A percentile compares a stretch with the other conserved stretches of the same genome.
Conservation (phyloP, 2,113 vertebrate species). For the Struthio camelus region DNA sequence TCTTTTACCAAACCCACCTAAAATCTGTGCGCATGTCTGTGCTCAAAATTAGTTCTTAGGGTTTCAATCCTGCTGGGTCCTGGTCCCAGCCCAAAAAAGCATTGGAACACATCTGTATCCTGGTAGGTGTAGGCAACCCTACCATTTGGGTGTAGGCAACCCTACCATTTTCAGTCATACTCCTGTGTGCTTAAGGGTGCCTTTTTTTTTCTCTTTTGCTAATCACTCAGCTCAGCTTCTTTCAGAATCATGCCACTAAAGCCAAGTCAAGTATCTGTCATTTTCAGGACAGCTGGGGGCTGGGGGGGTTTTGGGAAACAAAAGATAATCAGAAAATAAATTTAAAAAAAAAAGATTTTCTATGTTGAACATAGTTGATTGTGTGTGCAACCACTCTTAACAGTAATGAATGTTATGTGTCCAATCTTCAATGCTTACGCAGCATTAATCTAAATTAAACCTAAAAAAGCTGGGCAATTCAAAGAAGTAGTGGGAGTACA, state of each 20-base stretch:
- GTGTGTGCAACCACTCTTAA: not conserved
- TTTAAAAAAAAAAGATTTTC: not conserved
- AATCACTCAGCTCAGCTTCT: not conserved
- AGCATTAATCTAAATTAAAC: constrained; percentile 30
- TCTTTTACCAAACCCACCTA: constrained; percentile 28
- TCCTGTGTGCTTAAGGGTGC: not conserved
- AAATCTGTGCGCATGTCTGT: not conserved
- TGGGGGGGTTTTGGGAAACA: not conserved
- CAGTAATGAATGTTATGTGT: not conserved
- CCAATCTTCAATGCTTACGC: not conserved
- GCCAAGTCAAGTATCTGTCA: not conserved
- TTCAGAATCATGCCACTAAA: not conserved
- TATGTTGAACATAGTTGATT: not conserved
- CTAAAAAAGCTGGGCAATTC: constrained; percentile 5
- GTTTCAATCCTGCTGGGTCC: not conserved
- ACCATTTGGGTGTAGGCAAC: not conserved
- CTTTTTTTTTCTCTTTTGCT: not conserved
- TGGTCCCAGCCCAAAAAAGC: not conserved
- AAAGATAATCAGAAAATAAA: not conserved
- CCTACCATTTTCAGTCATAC: not conserved
- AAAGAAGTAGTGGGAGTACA: not conserved
- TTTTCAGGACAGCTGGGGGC: not conserved
- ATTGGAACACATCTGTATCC: not conserved
- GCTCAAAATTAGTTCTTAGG: not conserved
- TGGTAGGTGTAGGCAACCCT: not conserved